Evolutionary conservation across 2,888 invertebrate genomes (phyloP).

Genomic region (Lithophane leautieri): DNA sequence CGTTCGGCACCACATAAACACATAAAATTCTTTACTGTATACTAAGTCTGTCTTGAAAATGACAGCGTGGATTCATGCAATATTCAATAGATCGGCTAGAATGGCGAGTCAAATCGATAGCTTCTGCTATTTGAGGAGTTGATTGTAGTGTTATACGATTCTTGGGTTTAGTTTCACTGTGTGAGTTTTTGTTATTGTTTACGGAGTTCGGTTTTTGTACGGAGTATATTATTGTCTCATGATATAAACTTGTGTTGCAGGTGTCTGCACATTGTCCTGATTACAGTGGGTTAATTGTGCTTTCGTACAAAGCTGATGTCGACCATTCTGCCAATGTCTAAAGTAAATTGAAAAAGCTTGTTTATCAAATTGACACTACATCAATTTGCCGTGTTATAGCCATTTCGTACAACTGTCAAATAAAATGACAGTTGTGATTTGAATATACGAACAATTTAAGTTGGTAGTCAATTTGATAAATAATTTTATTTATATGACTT

Average conservation of each 20-base stretch:
- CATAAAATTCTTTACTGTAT: conserved; percentile 23
- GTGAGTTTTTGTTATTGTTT: conserved; percentile 22
- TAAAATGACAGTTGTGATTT: background rate
- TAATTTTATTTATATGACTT: background rate
- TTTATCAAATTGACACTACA: background rate
- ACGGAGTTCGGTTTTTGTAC: background rate
- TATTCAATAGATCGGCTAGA: conserved; percentile 58
- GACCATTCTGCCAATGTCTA: background rate
- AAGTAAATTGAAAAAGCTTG: background rate
- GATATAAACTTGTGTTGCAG: no score
- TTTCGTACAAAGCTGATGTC: background rate
- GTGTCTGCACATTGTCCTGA: no score
- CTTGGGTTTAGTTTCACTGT: conserved; percentile 7
- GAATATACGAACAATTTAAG: background rate
- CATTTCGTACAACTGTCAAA: background rate
- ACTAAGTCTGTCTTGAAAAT: conserved; percentile 51
- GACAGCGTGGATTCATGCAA: conserved; percentile 59
- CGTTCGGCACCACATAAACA: conserved; percentile 34
- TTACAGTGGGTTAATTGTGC: no score
- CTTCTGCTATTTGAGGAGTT: conserved; percentile 54
- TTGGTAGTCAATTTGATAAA: background rate
- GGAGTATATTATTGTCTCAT: background rate
- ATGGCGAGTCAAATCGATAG: conserved; percentile 61
- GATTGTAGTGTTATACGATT: conserved; percentile 43
- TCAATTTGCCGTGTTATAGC: background rate